Evolutionary conservation across 2,113 vertebrate species (phyloP).

Genomic region (Tetrao urogallus): DNA sequence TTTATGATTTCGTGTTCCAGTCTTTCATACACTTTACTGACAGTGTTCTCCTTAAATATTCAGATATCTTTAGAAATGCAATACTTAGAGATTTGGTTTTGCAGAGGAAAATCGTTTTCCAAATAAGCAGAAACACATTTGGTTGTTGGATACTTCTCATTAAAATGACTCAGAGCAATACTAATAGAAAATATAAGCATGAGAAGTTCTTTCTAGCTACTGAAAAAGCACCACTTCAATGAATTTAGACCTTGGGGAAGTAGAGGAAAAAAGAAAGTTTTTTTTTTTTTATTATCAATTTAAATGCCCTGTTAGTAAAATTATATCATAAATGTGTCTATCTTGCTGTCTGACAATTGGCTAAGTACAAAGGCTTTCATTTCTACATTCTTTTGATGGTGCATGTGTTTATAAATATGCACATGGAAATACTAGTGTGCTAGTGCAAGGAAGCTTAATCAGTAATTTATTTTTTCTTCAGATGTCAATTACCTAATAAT

Average conservation of each 20-base stretch:
- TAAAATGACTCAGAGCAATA: background rate
- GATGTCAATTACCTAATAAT: background rate
- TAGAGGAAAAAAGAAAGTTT: too few relatives aligned
- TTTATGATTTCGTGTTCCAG: background rate
- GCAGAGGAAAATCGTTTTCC: background rate
- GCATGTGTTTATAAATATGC: background rate
- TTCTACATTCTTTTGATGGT: background rate
- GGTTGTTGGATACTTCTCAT: background rate
- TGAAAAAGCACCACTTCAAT: background rate
- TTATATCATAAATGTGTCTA: background rate
- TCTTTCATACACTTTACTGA: background rate
- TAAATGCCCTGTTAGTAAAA: background rate
- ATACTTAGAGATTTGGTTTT: background rate
- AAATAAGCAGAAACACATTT: background rate
- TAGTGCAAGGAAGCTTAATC: background rate
- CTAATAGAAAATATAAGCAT: background rate
- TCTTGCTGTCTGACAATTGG: background rate
- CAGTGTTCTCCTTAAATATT: background rate
- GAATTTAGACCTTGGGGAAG: background rate
- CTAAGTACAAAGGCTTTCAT: background rate
- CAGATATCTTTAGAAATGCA: background rate
- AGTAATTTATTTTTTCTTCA: background rate
- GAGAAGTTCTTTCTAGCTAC: background rate
- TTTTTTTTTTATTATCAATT: background rate
- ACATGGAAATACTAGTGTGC: background rate